Evolutionary conservation across 64 coral and sea anemone genomes (phyloP).

Genomic region (Montipora efflorescens): DNA sequence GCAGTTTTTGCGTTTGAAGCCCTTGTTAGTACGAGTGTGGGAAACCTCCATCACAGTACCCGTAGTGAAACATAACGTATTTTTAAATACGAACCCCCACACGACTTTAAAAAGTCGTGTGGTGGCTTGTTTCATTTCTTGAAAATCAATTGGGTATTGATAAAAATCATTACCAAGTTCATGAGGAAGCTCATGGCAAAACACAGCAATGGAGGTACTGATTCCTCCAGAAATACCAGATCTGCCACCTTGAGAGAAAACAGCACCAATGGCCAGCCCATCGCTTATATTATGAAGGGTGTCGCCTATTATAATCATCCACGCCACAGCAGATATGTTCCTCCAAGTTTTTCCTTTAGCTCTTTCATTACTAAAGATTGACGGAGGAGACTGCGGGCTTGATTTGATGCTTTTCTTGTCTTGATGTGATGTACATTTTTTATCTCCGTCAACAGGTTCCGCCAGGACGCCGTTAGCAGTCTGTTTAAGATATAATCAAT

Average conservation of each 20-base stretch:
- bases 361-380: constrained; percentile 59
- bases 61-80: too few species aligned
- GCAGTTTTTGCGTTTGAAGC: too few species aligned
- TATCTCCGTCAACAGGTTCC: background rate
- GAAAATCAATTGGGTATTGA: background rate
- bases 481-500: background rate
- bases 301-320: constrained; percentile 98
- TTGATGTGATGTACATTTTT: too few species aligned
- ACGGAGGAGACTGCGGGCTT: background rate
- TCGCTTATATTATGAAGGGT: constrained; percentile 93
- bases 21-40: too few species aligned
- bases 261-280: constrained; percentile 95
- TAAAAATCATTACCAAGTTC: constrained; percentile 74
- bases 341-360: constrained; percentile 17
- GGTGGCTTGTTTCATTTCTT: background rate
- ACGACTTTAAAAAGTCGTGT: too few species aligned
- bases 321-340: constrained; percentile 76
- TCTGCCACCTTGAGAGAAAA: constrained; percentile 75
- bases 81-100: too few species aligned
- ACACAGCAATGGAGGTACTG: constrained; percentile 95
- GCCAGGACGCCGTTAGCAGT: background rate
- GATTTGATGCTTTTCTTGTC: background rate
- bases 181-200: constrained; percentile 97
- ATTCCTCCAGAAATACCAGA: constrained; percentile 85
- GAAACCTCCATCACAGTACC: too few species aligned